Conservation (phyloP, 1,140 invertebrate genomes). For the Rhizoglyphus robini region DNA sequence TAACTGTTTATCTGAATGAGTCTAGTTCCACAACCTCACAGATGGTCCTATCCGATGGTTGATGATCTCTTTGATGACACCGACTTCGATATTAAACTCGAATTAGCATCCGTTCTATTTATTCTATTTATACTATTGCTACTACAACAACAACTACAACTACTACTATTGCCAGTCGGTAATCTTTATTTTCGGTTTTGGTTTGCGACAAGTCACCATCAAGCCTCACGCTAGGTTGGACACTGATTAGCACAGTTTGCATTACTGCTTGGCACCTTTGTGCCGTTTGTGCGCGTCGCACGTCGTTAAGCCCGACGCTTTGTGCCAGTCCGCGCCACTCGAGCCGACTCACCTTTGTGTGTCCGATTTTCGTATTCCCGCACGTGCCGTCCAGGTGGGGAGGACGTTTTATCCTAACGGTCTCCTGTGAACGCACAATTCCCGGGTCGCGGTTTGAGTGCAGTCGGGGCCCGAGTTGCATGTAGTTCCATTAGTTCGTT, state of each 20-base stretch:
- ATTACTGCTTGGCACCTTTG: background rate
- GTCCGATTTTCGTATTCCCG: background rate
- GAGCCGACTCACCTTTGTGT: constrained; percentile 4
- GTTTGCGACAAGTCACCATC: too few relatives aligned
- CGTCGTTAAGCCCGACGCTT: constrained; percentile 4
- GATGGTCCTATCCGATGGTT: too few relatives aligned
- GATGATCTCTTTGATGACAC: background rate
- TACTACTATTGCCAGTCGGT: too few relatives aligned
- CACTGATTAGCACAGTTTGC: constrained; percentile 1
- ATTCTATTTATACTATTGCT: background rate
- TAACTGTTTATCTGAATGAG: too few relatives aligned
- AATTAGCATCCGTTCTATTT: background rate
- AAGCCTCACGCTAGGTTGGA: too few relatives aligned
- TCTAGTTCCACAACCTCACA: too few relatives aligned
- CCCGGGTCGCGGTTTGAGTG: background rate
- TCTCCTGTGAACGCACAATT: background rate
- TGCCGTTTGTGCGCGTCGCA: background rate
- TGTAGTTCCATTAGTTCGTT: constrained; percentile 1
- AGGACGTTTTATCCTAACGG: too few relatives aligned
- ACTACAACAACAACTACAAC: too few relatives aligned
- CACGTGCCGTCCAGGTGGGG: background rate
- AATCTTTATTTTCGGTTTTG: too few relatives aligned
- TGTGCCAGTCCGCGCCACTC: background rate
- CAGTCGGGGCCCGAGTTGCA: background rate
- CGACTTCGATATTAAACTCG: too few relatives aligned